Conservation (phyloP, 2,888 invertebrate species). For the Limnephilus auricula region DNA sequence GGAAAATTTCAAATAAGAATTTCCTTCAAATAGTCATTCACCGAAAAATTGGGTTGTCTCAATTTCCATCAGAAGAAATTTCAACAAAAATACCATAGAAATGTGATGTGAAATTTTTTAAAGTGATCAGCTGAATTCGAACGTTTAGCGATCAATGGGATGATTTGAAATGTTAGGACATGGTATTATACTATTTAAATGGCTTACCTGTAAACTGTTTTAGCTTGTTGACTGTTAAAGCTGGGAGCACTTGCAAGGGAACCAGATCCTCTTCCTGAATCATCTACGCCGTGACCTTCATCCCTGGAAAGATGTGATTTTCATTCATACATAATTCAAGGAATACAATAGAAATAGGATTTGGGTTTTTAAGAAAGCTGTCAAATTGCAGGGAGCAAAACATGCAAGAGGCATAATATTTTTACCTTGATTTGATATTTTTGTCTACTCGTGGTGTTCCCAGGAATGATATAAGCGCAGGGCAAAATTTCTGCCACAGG, state of each 20-base stretch:
- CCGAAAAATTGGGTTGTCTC: no score
- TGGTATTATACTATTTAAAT: neutral
- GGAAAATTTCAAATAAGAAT: no score
- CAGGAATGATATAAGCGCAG: conserved; percentile 90
- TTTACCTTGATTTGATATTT: conserved; percentile 84
- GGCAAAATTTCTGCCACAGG: conserved; percentile 95
- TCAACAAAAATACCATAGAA: no score
- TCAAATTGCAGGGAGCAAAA: neutral
- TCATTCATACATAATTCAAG: neutral
- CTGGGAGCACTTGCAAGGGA: conserved; percentile 85
- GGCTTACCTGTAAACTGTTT: conserved; percentile 89
- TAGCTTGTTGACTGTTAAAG: conserved; percentile 90
- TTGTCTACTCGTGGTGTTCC: conserved; percentile 92
- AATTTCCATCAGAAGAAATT: no score
- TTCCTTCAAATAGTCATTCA: no score
- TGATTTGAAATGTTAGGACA: no score
- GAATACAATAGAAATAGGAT: neutral
- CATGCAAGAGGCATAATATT: conserved; percentile 56
- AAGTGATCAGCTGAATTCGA: no score
- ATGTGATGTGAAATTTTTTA: no score
- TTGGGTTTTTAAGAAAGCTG: conserved; percentile 57
- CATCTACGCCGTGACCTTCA: conserved; percentile 76
- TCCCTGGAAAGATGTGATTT: conserved; percentile 70
- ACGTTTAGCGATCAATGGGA: no score
- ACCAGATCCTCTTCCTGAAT: conserved; percentile 83